Evolutionary conservation across 1,140 invertebrate genomes (phyloP).

Genomic region (Mesaphorura yosii): DNA sequence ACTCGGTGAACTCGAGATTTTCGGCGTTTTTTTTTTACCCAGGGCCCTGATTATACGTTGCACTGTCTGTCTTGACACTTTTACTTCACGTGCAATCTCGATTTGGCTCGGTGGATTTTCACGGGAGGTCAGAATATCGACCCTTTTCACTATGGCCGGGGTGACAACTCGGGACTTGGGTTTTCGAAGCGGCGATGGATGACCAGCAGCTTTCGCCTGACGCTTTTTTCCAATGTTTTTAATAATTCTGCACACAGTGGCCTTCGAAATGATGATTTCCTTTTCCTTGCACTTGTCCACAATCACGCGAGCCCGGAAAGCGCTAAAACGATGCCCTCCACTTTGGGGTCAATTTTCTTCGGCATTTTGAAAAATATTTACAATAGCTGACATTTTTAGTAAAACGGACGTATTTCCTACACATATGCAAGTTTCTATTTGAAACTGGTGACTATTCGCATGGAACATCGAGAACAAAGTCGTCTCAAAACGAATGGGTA

Average conservation of each 20-base stretch:
- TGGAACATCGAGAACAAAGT: no score
- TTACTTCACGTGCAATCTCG: not conserved
- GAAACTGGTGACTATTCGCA: no score
- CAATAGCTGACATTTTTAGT: no score
- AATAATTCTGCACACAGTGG: not conserved
- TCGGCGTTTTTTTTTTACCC: not conserved
- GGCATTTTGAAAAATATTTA: no score
- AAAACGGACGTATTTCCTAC: no score
- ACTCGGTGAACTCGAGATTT: conserved; percentile 4
- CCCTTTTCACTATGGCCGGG: not conserved
- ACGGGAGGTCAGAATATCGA: not conserved
- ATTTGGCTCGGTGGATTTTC: not conserved
- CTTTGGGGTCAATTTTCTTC: not conserved
- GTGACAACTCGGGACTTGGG: not conserved
- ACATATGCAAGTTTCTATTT: no score
- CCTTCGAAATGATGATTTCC: not conserved
- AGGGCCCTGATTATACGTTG: conserved; percentile 2
- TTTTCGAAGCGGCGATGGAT: not conserved
- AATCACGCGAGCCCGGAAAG: not conserved
- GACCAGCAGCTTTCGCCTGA: not conserved
- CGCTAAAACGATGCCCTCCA: not conserved
- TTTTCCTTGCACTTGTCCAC: not conserved
- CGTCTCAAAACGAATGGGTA: no score
- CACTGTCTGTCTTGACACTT: not conserved
- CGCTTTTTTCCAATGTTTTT: not conserved